A percentile compares a stretch with the other conserved stretches of the same genome.
phyloP scores from a whole-genome alignment of 2,888 invertebrate species.

The Aspidiotus destructor region DNA sequence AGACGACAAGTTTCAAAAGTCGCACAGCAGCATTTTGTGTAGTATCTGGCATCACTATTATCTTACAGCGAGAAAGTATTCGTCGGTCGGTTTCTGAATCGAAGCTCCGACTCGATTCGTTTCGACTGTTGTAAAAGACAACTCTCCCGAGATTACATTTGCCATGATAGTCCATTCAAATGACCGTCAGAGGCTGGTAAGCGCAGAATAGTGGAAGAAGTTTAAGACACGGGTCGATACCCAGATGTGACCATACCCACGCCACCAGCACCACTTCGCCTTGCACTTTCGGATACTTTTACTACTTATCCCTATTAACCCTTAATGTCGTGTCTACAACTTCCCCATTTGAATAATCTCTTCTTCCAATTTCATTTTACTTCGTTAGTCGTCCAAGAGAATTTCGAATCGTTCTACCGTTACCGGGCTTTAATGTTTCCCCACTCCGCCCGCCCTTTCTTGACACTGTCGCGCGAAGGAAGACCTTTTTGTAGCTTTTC shows the following conservation, averaged over 20 bases:
- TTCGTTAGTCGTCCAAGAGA: slow-evolving; percentile 30
- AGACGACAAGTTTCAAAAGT: too few species aligned
- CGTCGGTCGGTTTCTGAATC: slow-evolving; percentile 1
- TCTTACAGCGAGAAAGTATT: background rate
- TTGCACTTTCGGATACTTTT: slow-evolving; percentile 32
- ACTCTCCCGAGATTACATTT: slow-evolving; percentile 31
- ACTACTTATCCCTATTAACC: slow-evolving; percentile 33
- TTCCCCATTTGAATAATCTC: slow-evolving; percentile 33
- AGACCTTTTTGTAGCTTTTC: too few species aligned
- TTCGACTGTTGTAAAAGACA: slow-evolving; percentile 27
- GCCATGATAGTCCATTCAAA: slow-evolving; percentile 30
- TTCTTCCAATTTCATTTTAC: slow-evolving; percentile 33
- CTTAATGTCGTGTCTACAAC: slow-evolving; percentile 33
- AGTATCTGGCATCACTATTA: too few species aligned
- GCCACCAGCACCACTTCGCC: slow-evolving; percentile 32
- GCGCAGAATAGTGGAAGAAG: slow-evolving; percentile 31
- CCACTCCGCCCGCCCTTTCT: too few species aligned
- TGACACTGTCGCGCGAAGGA: too few species aligned
- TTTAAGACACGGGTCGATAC: slow-evolving; percentile 33
- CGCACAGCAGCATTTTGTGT: too few species aligned
- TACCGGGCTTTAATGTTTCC: background rate
- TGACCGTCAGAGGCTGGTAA: slow-evolving; percentile 31
- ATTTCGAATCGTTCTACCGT: slow-evolving; percentile 28
- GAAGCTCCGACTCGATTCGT: slow-evolving; percentile 6
- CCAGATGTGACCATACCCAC: slow-evolving; percentile 33